Evolutionary conservation across 2,888 invertebrate genomes (phyloP), one percentile per base, ranked within the genome.

Genomic region (Gandaritis pyraliata): DNA sequence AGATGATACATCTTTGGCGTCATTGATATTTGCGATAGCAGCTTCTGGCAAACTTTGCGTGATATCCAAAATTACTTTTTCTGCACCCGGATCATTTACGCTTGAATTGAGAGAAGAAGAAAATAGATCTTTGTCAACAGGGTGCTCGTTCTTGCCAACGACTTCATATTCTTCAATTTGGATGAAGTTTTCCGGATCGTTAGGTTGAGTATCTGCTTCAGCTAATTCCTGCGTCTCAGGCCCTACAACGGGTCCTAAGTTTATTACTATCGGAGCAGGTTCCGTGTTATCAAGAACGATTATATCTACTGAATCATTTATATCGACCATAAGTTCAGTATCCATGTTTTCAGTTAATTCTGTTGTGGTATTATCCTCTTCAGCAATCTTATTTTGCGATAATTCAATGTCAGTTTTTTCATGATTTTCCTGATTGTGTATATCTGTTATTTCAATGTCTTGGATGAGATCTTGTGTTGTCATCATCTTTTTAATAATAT

Each of bases 331-430:
- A 0, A 81, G 77, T 68, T 87, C 78, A 0, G 90, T 89, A 61
- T 89, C 87, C 83, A 87, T 84, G 72, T 85, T 80, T 61, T 85
- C 86, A 41, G 86, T 88, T 43, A 81, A 72, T 61, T 86, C 75
- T 38, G 61, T 63, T 29, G 73, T 66, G 18, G 62, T 73, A 51
- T 73, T 76, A 18, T 78, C 77, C 43, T 72, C 71, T 39, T 71
- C 61, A 29, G 69, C 77, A 38, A 85, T 86, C 74, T 86, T 87
- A 62, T 89, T 90, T 56, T 75, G 64, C 6, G 89, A 74, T 16
- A 90, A 70, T 61, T 84, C 83, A 58, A 74, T 84, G 58, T 89
- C 88, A 49, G 81, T 86, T 57, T 55, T 77, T 1, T 77, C 76
- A 53, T 74, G 58, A 59, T 71, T 71, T 18, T 60, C 16, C 12